Conservation (phyloP, 2,113 vertebrate species). For the Zosterops hypoxanthus region DNA sequence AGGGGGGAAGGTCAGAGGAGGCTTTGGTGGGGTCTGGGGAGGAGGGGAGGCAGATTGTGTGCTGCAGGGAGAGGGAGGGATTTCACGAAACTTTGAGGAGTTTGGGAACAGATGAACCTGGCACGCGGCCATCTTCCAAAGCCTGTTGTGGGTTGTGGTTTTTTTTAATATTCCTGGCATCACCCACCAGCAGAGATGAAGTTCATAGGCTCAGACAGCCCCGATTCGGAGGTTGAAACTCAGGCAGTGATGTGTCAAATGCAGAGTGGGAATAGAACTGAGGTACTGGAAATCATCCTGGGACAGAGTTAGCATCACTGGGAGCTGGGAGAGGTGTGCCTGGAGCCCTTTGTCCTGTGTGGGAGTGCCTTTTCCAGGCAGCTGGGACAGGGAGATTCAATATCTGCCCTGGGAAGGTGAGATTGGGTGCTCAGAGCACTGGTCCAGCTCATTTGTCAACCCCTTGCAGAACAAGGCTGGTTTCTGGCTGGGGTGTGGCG, state of each 20-base stretch:
- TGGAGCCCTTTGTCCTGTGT: background rate
- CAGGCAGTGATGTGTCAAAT: background rate
- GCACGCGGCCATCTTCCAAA: background rate
- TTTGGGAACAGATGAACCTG: background rate
- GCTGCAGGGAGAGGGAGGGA: background rate
- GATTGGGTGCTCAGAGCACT: background rate
- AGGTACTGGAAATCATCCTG: background rate
- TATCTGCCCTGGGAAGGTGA: background rate
- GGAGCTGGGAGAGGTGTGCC: background rate
- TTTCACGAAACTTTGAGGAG: background rate
- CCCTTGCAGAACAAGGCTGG: background rate
- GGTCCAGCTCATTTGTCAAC: background rate
- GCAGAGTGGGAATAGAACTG: background rate
- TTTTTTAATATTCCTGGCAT: background rate
- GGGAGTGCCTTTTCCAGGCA: background rate
- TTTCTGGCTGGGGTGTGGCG: background rate
- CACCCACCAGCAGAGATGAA: background rate
- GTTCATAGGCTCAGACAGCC: background rate
- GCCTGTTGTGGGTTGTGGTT: background rate
- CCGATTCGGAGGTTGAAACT: background rate
- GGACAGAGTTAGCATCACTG: background rate
- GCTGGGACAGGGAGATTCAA: background rate
- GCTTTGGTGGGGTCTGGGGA: background rate
- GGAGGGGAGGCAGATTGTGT: background rate
- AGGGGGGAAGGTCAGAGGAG: background rate